These are phyloP conservation scores for Machaerirhynchus nigripectus DNA, from an alignment of 2,113 vertebrate species.

Conservation along the genomic window DNA sequence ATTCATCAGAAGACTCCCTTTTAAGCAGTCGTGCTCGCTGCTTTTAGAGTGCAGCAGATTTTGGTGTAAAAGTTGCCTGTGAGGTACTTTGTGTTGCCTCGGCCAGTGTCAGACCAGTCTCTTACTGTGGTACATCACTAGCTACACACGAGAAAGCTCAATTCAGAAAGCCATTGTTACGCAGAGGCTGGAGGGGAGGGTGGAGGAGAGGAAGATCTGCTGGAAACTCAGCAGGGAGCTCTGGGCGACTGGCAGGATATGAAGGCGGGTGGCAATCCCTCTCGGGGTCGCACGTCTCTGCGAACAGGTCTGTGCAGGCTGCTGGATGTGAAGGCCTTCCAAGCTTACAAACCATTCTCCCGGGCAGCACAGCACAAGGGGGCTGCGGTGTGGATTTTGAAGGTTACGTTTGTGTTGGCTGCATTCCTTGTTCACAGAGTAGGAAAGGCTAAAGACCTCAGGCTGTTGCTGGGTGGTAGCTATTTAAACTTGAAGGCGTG, in stretches of 20 bases:
- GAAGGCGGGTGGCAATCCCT: not conserved
- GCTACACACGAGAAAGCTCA: not conserved
- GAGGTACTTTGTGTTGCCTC: not conserved
- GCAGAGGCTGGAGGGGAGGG: not conserved
- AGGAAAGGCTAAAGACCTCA: constrained; percentile 36
- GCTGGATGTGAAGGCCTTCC: not conserved
- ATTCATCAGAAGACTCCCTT: not conserved
- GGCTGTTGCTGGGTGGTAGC: constrained; percentile 52
- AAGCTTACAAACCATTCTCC: constrained; percentile 5
- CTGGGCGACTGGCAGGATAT: not conserved
- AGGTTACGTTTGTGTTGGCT: constrained; percentile 51
- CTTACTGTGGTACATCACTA: not conserved
- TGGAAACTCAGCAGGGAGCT: not conserved
- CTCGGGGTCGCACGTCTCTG: not conserved
- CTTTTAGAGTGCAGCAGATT: not conserved
- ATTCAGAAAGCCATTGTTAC: not conserved
- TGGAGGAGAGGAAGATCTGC: not conserved
- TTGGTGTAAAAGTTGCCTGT: not conserved
- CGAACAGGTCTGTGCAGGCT: constrained; percentile 29
- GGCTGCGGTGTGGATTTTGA: not conserved
- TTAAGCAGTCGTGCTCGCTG: not conserved
- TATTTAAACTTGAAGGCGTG: constrained; percentile 50
- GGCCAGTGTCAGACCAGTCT: not conserved
- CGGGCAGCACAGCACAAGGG: not conserved
- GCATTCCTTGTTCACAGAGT: not conserved